Base-by-base conservation (phyloP, 2,797 vertebrate species). In the Mus caroli region DNA sequence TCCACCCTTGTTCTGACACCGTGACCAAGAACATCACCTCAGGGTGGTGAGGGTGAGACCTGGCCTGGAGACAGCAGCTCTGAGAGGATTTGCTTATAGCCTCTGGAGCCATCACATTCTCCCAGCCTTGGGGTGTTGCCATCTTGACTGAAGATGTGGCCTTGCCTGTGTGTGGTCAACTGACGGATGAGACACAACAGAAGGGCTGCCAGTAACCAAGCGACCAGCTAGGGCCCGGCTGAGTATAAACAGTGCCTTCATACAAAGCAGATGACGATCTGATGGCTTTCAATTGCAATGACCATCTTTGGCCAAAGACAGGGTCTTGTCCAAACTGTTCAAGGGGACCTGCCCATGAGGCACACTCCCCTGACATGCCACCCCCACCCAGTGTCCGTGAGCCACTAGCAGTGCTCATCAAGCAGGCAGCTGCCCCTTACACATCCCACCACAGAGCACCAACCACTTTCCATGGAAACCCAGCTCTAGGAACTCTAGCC, bases 1-100 rank as follows among this genome's bases (percentile, higher is more conserved):
- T 96, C 96, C 96, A 26, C 96, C 97, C 96, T 87, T 2, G 85
- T 87, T 56, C 77, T 91, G 82, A 93, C 37, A 3, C 43, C 13
- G 13, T 37, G 64, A 78, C 87, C 58, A 17, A 62, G 95, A 56
- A 56, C 54, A 79, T 92, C n/a, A n/a, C 77, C 26, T 92, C 84
- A 73, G 93, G 40, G 0, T 1, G 5, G 84, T 6, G 31, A 54
- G 69, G 86, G 77, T 50, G 8, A 40, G 82, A 76, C 37, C 1
- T 0, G 2, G 1, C 15, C 0, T 0, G 1, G 34, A 31, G 56
- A 11, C 0, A 1, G 71, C 58, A 3, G 4, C 60, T 56, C 15
- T n/a, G 4, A 75, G 54, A 60, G 64, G 67, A n/a, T 50, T 8
- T 26, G 43, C 6, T n/a, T 0, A 1, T 37, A 1, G 73, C 50